These are phyloP conservation scores for Gonatopus flavifemur DNA, from an alignment of 1,140 invertebrate genomes.

Conservation along the genomic window DNA sequence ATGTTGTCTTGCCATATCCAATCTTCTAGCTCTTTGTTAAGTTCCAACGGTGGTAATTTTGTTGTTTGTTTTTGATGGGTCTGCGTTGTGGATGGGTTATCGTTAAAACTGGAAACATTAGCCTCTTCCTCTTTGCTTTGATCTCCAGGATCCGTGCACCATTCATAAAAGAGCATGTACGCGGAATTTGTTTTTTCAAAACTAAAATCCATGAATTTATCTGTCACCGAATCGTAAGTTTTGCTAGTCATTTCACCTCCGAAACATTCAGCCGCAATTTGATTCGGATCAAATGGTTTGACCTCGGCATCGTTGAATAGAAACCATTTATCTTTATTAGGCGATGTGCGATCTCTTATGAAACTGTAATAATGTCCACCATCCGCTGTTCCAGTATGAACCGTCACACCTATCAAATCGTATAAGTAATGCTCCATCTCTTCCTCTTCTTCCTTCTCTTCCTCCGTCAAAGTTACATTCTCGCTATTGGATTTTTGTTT, in stretches of 20 bases:
- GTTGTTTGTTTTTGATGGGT: constrained; percentile 35
- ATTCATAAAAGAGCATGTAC: constrained; percentile 96
- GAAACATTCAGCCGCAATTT: constrained; percentile 93
- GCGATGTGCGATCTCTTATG: constrained; percentile 79
- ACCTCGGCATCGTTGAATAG: constrained; percentile 96
- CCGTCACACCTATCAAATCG: constrained; percentile 92
- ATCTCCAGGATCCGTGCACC: constrained; percentile 58
- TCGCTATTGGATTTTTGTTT: constrained; percentile 53
- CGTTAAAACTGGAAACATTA: constrained; percentile 46
- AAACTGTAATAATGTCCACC: constrained; percentile 97
- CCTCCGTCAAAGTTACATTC: constrained; percentile 36
- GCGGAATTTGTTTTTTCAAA: constrained; percentile 97
- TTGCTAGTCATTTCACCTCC: constrained; percentile 97
- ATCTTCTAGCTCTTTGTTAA: constrained; percentile 80
- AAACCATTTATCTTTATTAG: constrained; percentile 85
- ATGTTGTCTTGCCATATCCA: constrained; percentile 97
- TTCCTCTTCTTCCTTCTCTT: constrained; percentile 42
- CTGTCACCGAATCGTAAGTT: constrained; percentile 93
- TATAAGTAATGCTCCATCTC: constrained; percentile 74
- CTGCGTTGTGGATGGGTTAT: constrained; percentile 24
- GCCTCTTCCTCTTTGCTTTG: constrained; percentile 51
- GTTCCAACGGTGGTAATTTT: constrained; percentile 56
- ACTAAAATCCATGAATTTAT: constrained; percentile 96
- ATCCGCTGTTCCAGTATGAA: constrained; percentile 94
- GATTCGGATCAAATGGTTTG: constrained; percentile 91